Conservation (phyloP, 1,140 invertebrate genomes). For the Solenopsis fugax region DNA sequence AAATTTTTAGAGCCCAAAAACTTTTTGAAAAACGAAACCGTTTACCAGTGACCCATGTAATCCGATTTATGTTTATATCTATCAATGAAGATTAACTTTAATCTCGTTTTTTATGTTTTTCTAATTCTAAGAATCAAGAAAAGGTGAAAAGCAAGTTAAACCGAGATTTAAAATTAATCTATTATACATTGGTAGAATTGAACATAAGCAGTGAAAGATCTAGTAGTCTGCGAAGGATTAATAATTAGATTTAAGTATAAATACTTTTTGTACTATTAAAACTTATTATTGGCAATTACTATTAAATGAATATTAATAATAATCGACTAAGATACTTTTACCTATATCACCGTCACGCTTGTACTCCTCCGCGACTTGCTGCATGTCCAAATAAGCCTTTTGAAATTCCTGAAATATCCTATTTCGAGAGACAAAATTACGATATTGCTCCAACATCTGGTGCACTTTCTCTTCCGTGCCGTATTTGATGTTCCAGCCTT, state of each 20-base stretch:
- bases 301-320: conserved; percentile 12
- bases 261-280: background rate
- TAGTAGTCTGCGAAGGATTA: background rate
- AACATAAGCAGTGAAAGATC: no score
- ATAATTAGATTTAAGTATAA: background rate
- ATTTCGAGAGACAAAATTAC: conserved; percentile 96
- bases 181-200: no score
- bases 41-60: no score
- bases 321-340: conserved; percentile 57
- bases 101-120: no score
- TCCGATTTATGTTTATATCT: no score
- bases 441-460: conserved; percentile 94
- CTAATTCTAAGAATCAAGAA: no score
- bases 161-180: no score
- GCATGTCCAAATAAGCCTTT: conserved; percentile 96
- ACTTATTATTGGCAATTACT: background rate
- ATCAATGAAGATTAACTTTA: no score
- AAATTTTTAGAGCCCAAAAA: no score
- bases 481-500: conserved; percentile 96
- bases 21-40: no score
- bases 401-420: conserved; percentile 98
- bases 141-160: no score
- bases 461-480: conserved; percentile 94
- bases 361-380: conserved; percentile 96
- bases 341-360: conserved; percentile 94